Evolutionary conservation across 1,140 invertebrate genomes (phyloP).

Genomic region (Rhyacophila brunnea): DNA sequence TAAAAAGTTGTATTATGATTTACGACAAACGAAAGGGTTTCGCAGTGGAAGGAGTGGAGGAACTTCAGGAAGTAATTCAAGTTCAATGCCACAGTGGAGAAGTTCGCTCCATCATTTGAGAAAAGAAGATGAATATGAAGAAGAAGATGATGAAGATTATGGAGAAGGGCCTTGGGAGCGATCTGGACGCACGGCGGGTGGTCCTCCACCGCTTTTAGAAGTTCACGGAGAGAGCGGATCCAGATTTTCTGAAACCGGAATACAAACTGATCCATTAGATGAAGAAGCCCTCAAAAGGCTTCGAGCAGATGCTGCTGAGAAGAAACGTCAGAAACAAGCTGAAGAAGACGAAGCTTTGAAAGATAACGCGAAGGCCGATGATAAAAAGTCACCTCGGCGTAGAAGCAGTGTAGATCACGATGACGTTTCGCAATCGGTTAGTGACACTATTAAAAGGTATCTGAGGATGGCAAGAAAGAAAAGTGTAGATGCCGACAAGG

Average conservation of each 20-base stretch:
- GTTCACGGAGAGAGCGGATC: slow-evolving; percentile 62
- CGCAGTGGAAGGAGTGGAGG: slow-evolving; percentile 51
- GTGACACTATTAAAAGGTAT: slow-evolving; percentile 81
- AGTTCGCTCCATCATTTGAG: slow-evolving; percentile 38
- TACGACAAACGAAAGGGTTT: slow-evolving; percentile 68
- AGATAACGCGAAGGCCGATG: slow-evolving; percentile 35
- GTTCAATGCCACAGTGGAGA: slow-evolving; percentile 44
- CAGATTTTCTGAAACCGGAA: slow-evolving; percentile 51
- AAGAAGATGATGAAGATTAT: slow-evolving; percentile 45
- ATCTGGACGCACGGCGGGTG: slow-evolving; percentile 43
- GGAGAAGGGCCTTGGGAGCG: slow-evolving; percentile 36
- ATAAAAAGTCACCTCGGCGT: slow-evolving; percentile 52
- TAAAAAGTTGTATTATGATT: slow-evolving; percentile 70
- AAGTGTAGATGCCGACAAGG: slow-evolving; percentile 75
- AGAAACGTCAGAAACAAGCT: slow-evolving; percentile 42
- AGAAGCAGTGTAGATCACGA: slow-evolving; percentile 77
- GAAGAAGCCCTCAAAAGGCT: slow-evolving; percentile 53
- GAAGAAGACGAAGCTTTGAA: slow-evolving; percentile 41
- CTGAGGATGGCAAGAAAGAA: slow-evolving; percentile 82
- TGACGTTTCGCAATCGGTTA: slow-evolving; percentile 80
- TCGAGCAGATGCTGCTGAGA: slow-evolving; percentile 42
- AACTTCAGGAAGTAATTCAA: slow-evolving; percentile 42
- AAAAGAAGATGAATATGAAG: slow-evolving; percentile 39
- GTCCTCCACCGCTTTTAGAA: slow-evolving; percentile 67
- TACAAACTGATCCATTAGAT: slow-evolving; percentile 62